These are phyloP conservation scores for Temnothorax rugatulus DNA, from an alignment of 2,888 invertebrate genomes.

Conservation along the genomic window DNA sequence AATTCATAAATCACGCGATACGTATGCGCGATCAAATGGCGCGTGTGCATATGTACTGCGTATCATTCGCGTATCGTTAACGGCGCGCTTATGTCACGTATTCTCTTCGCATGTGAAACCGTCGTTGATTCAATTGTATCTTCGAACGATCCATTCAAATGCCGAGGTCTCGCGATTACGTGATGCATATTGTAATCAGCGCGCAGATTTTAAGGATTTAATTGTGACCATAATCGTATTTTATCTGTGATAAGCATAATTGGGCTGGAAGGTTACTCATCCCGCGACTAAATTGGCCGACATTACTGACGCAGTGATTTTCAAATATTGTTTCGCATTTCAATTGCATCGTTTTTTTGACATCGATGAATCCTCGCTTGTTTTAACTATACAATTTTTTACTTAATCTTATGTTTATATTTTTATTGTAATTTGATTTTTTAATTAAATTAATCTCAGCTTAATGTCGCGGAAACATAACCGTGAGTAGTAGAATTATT, in stretches of 20 bases:
- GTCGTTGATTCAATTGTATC: conserved; percentile 67
- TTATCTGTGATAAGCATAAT: conserved; percentile 55
- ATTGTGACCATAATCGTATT: conserved; percentile 59
- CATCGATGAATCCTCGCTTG: background rate
- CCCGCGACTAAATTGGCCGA: conserved; percentile 24
- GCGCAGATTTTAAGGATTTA: conserved; percentile 59
- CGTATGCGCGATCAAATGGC: conserved; percentile 22
- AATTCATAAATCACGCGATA: conserved; percentile 10
- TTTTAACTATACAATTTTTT: background rate
- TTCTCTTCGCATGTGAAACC: conserved; percentile 40
- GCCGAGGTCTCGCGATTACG: conserved; percentile 57
- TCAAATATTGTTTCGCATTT: conserved; percentile 43
- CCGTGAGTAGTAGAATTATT: background rate
- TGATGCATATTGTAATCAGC: conserved; percentile 48
- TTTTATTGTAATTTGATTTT: background rate
- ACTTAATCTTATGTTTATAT: background rate
- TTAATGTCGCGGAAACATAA: background rate
- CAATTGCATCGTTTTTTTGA: background rate
- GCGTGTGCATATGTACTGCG: conserved; percentile 1
- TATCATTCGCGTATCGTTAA: conserved; percentile 1
- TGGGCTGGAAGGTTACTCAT: conserved; percentile 62
- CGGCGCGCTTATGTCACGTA: conserved; percentile 27
- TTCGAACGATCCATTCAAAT: conserved; percentile 59
- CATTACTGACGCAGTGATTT: conserved; percentile 35
- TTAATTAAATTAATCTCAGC: background rate